A percentile compares a stretch with the other conserved stretches of the same genome.
Conservation (phyloP, 2,797 vertebrate genomes). For the Lateolabrax maculatus region DNA sequence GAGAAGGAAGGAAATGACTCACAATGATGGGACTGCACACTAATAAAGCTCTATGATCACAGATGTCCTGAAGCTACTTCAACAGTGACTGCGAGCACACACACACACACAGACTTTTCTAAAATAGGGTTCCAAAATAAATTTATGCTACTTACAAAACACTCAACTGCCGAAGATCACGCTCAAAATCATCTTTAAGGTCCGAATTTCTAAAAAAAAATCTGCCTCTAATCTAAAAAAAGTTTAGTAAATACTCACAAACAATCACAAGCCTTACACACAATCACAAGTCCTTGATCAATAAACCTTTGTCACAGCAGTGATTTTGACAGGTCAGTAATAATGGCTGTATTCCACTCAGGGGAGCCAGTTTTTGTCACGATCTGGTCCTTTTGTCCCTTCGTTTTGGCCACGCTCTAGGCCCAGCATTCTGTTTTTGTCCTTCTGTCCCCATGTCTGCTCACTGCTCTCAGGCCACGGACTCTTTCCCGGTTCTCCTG, state of each 20-base stretch:
- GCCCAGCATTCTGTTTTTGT: too few species aligned
- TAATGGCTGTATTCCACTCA: neutral
- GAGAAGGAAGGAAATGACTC: conserved; percentile 70
- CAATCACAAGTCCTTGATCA: neutral
- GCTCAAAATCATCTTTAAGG: neutral
- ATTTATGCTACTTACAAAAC: neutral
- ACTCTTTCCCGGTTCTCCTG: too few species aligned
- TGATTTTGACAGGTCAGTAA: neutral
- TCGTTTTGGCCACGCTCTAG: too few species aligned
- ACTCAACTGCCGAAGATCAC: neutral
- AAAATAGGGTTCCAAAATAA: neutral
- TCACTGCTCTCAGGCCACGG: too few species aligned
- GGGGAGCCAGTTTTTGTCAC: neutral
- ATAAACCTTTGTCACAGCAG: neutral
- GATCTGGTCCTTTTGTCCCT: too few species aligned
- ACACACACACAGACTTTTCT: conserved; percentile 23
- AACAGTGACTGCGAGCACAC: neutral
- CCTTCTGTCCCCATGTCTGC: too few species aligned
- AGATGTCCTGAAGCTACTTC: conserved; percentile 46
- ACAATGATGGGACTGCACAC: conserved; percentile 47
- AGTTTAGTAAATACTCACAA: neutral
- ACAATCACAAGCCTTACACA: neutral
- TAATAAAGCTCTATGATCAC: conserved; percentile 58
- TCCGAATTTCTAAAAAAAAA: neutral
- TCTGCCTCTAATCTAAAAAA: neutral